Evolutionary conservation across 2,797 vertebrate genomes (phyloP).

Genomic region (Sebastes minor): DNA sequence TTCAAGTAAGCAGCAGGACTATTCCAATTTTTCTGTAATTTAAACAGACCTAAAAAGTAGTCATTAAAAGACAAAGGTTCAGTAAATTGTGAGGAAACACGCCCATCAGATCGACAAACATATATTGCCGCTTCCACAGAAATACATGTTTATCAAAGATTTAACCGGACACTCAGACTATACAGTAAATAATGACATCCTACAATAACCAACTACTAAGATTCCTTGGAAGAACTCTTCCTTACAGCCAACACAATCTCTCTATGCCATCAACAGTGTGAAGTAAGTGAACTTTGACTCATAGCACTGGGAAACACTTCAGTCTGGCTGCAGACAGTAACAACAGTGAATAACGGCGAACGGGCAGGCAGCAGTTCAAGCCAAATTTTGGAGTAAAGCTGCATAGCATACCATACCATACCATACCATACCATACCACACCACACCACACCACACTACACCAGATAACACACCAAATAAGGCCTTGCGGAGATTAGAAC

Average conservation of each 20-base stretch:
- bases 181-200: background rate
- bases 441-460: no score
- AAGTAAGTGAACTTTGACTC: constrained; percentile 3
- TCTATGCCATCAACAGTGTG: background rate
- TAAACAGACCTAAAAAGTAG: background rate
- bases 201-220: background rate
- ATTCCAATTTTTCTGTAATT: background rate
- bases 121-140: background rate
- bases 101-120: background rate
- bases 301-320: background rate
- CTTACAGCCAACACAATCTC: background rate
- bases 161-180: background rate
- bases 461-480: no score
- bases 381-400: background rate
- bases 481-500: no score
- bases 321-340: background rate
- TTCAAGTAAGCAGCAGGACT: background rate
- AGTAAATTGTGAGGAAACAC: background rate
- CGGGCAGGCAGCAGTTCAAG: background rate
- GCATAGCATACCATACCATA: no score
- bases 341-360: background rate
- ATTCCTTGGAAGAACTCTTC: constrained; percentile 31
- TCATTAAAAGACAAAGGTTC: background rate
- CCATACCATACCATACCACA: no score
- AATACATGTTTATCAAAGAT: background rate